These are phyloP conservation scores for Onychostoma macrolepis DNA, from an alignment of 2,113 vertebrate species.

Conservation along the genomic window DNA sequence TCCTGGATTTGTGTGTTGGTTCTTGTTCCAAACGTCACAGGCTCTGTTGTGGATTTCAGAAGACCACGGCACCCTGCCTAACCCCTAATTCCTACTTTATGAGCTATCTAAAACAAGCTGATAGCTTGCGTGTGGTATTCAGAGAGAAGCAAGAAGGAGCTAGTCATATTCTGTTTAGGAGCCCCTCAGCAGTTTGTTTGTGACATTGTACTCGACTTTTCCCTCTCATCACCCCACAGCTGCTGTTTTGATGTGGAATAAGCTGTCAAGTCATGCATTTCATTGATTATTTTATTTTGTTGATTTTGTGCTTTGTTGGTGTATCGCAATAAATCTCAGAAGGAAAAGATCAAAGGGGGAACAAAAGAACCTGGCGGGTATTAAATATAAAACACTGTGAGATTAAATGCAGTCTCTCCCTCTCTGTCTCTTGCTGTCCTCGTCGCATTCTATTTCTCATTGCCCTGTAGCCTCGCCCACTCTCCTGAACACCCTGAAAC, in stretches of 20 bases:
- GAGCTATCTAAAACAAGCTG: not conserved
- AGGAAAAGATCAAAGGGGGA: slow-evolving; percentile 73
- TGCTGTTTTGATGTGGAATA: slow-evolving; percentile 68
- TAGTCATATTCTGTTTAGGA: slow-evolving; percentile 7
- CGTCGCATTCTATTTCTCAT: slow-evolving; percentile 33
- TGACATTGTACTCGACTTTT: slow-evolving; percentile 35
- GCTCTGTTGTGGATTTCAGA: slow-evolving; percentile 7
- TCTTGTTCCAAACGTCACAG: slow-evolving; percentile 9
- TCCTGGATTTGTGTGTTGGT: slow-evolving; percentile 11
- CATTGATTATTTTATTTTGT: slow-evolving; percentile 58
- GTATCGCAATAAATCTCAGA: slow-evolving; percentile 73
- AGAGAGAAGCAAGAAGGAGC: not conserved
- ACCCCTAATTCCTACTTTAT: slow-evolving; percentile 29
- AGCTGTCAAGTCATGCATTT: slow-evolving; percentile 68
- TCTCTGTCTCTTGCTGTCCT: slow-evolving; percentile 16
- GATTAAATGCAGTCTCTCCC: slow-evolving; percentile 69
- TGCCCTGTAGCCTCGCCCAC: slow-evolving; percentile 29
- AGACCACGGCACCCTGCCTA: not conserved
- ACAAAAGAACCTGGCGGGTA: slow-evolving; percentile 73
- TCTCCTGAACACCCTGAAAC: slow-evolving; percentile 34
- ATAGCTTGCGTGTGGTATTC: not conserved
- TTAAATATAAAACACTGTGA: slow-evolving; percentile 77
- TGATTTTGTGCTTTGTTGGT: slow-evolving; percentile 55
- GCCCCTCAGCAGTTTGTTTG: slow-evolving; percentile 2
- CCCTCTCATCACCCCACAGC: slow-evolving; percentile 50